Evolutionary conservation across 1,140 invertebrate genomes (phyloP).

Genomic region (Stenopsyche tienmushanensis): DNA sequence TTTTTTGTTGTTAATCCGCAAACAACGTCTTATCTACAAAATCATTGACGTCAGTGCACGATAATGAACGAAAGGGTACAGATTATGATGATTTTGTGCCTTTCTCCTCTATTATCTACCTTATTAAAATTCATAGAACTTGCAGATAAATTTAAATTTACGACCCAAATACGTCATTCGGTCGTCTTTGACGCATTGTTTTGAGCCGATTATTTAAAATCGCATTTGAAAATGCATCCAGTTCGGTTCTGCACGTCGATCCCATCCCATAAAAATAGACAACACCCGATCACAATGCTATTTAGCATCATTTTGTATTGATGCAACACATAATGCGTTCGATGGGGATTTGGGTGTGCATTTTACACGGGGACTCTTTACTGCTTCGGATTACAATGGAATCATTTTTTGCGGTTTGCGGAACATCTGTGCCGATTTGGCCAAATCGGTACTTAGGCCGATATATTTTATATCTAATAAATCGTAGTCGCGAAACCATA

Average conservation of each 20-base stretch:
- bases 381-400: constrained; percentile 27
- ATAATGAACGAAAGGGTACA: too few relatives aligned
- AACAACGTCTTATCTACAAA: too few relatives aligned
- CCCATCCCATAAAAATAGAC: constrained; percentile 23
- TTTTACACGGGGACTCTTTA: constrained; percentile 38
- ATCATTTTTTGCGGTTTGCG: constrained; percentile 34
- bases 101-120: too few relatives aligned
- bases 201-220: constrained; percentile 2
- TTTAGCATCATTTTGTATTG: constrained; percentile 36
- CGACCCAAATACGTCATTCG: too few relatives aligned
- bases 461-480: not conserved
- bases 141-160: too few relatives aligned
- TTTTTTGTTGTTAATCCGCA: too few relatives aligned
- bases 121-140: too few relatives aligned
- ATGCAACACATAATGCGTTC: constrained; percentile 36
- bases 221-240: not conserved
- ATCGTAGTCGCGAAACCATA: constrained; percentile 26
- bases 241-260: not conserved
- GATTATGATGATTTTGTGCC: too few relatives aligned
- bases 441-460: not conserved
- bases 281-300: constrained; percentile 33
- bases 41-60: too few relatives aligned
- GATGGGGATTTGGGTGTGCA: constrained; percentile 35
- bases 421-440: constrained; percentile 36
- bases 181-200: too few relatives aligned